These are phyloP conservation scores for Numenius phaeopus DNA, from an alignment of 2,797 vertebrate species.

Conservation along the genomic window DNA sequence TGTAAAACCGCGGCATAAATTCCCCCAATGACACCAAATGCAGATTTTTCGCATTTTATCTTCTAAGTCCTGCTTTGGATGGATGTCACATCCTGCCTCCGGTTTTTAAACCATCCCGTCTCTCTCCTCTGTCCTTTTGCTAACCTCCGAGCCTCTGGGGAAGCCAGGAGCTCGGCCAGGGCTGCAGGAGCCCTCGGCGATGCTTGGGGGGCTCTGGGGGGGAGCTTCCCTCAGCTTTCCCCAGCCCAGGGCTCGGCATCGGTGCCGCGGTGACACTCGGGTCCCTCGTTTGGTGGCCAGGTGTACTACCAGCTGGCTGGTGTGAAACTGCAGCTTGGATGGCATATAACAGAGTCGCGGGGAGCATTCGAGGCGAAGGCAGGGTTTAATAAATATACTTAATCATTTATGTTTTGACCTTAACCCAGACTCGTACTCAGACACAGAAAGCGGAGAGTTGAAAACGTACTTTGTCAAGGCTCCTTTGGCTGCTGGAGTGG, in stretches of 20 bases:
- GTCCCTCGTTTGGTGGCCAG: not conserved
- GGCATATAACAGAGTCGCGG: not conserved
- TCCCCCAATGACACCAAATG: accelerated
- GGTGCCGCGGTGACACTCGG: accelerated
- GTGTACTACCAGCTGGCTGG: not conserved
- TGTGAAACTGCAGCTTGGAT: not conserved
- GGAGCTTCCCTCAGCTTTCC: not conserved
- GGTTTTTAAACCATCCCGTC: not conserved
- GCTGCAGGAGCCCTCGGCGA: not conserved
- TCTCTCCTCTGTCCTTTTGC: not conserved
- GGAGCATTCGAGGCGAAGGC: slow-evolving; percentile 40
- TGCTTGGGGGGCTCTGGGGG: not conserved
- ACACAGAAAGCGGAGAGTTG: slow-evolving; percentile 11
- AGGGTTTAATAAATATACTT: slow-evolving; percentile 55
- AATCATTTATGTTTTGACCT: slow-evolving; percentile 70
- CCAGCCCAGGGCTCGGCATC: accelerated
- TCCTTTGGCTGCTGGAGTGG: slow-evolving; percentile 34
- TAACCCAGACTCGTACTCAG: slow-evolving; percentile 15
- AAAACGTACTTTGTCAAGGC: slow-evolving; percentile 38
- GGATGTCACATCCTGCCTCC: not conserved
- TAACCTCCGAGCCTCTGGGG: not conserved
- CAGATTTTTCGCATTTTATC: not conserved
- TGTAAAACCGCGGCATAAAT: accelerated
- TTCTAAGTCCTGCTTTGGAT: not conserved
- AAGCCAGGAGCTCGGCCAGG: not conserved